A percentile compares a stretch with the other conserved stretches of the same genome.
Conservation (phyloP, 2,888 invertebrate genomes). For the Andrena fulva region DNA sequence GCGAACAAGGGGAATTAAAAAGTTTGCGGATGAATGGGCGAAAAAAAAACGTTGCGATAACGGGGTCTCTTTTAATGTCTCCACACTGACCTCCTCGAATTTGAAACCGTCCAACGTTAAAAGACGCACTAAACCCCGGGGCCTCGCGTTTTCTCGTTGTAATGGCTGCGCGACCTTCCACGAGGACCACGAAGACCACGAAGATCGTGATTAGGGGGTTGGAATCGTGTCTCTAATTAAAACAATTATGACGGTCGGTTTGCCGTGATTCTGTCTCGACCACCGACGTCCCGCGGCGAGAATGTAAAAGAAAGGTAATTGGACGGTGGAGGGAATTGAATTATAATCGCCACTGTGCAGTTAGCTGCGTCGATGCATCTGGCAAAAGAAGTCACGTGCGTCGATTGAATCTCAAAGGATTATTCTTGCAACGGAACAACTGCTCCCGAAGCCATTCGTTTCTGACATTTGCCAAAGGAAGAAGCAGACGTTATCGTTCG, state of each 20-base stretch:
- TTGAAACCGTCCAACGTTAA: constrained; percentile 7
- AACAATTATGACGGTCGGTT: constrained; percentile 69
- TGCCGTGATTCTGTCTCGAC: constrained; percentile 23
- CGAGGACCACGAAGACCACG: background rate
- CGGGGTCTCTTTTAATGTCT: background rate
- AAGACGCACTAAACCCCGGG: constrained; percentile 10
- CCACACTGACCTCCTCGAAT: background rate
- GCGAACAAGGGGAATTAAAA: constrained; percentile 24
- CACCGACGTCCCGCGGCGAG: constrained; percentile 25
- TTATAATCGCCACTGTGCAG: constrained; percentile 60
- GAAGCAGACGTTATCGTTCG: background rate
- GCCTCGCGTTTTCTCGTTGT: background rate
- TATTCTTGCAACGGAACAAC: background rate
- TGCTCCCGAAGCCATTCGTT: background rate
- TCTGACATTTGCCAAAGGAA: background rate
- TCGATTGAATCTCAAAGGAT: constrained; percentile 19
- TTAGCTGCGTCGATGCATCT: constrained; percentile 17
- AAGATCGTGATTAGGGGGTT: constrained; percentile 36
- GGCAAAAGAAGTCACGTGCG: background rate
- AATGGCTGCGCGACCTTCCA: constrained; percentile 5
- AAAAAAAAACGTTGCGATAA: background rate
- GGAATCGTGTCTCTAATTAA: constrained; percentile 70
- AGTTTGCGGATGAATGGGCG: constrained; percentile 15
- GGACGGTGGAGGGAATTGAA: constrained; percentile 63
- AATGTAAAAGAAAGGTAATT: constrained; percentile 71